Evolutionary conservation across 2,888 invertebrate species (phyloP).

Genomic region (Fabriciana adippe): DNA sequence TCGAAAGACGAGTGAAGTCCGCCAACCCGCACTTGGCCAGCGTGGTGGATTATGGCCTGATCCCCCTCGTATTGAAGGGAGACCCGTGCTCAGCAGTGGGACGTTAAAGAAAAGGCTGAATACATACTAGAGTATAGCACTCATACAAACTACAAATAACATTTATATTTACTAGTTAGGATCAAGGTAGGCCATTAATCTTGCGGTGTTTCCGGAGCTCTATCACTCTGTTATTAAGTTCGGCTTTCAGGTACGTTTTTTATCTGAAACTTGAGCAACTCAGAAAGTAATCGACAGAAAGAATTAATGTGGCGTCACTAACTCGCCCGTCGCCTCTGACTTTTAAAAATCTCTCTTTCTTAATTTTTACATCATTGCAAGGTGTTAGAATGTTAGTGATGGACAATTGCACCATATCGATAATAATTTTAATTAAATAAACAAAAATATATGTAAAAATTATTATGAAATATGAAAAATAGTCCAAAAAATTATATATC

Average conservation of each 20-base stretch:
- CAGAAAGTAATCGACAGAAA: conserved; percentile 70
- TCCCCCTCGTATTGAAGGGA: too few species aligned
- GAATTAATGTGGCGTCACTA: conserved; percentile 81
- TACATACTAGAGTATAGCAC: too few species aligned
- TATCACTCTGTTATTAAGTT: conserved; percentile 46
- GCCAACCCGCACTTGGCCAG: too few species aligned
- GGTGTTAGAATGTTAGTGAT: conserved; percentile 62
- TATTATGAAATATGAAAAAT: too few species aligned
- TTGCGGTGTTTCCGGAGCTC: conserved; percentile 38
- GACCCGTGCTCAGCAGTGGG: too few species aligned
- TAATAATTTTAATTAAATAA: not conserved
- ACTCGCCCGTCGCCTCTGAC: conserved; percentile 65
- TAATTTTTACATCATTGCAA: conserved; percentile 80
- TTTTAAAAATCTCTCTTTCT: conserved; percentile 73
- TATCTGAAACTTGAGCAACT: conserved; percentile 46
- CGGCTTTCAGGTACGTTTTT: conserved; percentile 53
- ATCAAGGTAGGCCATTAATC: conserved; percentile 41
- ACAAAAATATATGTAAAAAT: not conserved
- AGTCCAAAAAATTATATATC: too few species aligned
- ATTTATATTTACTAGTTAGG: conserved; percentile 4
- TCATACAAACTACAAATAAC: not conserved
- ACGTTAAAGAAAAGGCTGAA: too few species aligned
- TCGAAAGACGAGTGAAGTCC: too few species aligned
- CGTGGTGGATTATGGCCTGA: too few species aligned
- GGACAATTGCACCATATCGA: conserved; percentile 38